Evolutionary conservation across 2,797 vertebrate species (phyloP).

Genomic region (Chelonia mydas): DNA sequence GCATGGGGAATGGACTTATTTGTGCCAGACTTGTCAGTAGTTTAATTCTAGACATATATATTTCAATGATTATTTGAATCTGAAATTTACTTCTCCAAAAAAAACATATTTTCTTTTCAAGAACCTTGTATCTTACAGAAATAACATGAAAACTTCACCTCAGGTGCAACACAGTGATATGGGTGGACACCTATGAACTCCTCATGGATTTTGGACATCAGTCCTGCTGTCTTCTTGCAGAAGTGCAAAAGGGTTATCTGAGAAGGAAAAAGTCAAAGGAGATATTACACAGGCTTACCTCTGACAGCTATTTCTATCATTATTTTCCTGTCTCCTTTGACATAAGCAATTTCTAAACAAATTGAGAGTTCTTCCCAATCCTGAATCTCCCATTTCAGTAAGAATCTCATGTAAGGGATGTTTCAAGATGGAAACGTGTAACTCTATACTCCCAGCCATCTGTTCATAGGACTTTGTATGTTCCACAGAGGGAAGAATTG

Average conservation of each 20-base stretch:
- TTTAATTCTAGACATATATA: background rate
- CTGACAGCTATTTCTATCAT: background rate
- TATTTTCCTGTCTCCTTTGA: background rate
- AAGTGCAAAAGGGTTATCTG: slow-evolving; percentile 88
- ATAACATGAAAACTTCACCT: slow-evolving; percentile 73
- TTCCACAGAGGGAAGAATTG: background rate
- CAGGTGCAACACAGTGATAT: slow-evolving; percentile 84
- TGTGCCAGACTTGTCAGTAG: background rate
- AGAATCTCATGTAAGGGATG: background rate
- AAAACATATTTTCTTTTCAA: background rate
- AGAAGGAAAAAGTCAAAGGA: background rate
- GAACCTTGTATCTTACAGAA: background rate
- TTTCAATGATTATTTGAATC: background rate
- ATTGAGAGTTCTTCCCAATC: background rate
- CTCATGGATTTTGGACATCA: slow-evolving; percentile 84
- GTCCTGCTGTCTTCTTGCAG: slow-evolving; percentile 87
- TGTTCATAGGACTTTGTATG: background rate
- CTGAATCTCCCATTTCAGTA: accelerated
- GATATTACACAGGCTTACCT: background rate
- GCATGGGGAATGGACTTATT: background rate
- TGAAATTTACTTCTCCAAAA: background rate
- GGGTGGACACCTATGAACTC: slow-evolving; percentile 80
- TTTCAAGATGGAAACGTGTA: background rate
- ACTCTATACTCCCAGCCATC: accelerated
- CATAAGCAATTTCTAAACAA: background rate